A percentile compares a stretch with the other conserved stretches of the same genome.
Conservation (phyloP, 2,113 vertebrate species). For the Cyrtonyx montezumae region DNA sequence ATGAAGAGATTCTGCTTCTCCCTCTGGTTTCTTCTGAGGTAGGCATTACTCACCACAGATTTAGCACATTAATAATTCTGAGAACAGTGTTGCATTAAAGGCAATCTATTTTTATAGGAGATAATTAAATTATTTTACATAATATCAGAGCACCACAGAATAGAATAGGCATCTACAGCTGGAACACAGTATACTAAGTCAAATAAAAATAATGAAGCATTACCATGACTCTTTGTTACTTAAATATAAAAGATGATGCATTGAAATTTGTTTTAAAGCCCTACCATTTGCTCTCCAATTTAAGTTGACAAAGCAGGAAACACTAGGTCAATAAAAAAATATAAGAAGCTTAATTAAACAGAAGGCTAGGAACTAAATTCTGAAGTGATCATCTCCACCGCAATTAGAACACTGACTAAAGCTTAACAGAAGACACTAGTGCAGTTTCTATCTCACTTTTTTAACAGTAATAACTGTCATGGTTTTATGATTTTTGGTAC, state of each 20-base stretch:
- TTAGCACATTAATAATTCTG: background rate
- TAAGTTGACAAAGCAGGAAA: conserved; percentile 6
- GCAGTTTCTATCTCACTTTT: conserved; percentile 29
- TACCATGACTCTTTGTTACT: background rate
- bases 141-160: background rate
- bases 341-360: background rate
- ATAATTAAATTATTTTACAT: conserved; percentile 21
- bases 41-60: background rate
- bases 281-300: background rate
- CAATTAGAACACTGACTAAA: background rate
- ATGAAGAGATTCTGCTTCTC: background rate
- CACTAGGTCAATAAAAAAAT: background rate
- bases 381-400: background rate
- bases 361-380: background rate
- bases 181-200: background rate
- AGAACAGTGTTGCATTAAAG: background rate
- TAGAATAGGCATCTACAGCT: background rate
- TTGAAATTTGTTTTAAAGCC: too few relatives aligned
- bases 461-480: conserved; percentile 45
- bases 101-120: background rate
- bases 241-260: too few relatives aligned
- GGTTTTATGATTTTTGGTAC: too few relatives aligned
- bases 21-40: background rate
- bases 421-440: background rate
- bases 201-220: background rate